A percentile compares a stretch with the other conserved stretches of the same genome.
phyloP scores from a whole-genome alignment of 2,113 vertebrate genomes.

The Psilopsiagon aymara region DNA sequence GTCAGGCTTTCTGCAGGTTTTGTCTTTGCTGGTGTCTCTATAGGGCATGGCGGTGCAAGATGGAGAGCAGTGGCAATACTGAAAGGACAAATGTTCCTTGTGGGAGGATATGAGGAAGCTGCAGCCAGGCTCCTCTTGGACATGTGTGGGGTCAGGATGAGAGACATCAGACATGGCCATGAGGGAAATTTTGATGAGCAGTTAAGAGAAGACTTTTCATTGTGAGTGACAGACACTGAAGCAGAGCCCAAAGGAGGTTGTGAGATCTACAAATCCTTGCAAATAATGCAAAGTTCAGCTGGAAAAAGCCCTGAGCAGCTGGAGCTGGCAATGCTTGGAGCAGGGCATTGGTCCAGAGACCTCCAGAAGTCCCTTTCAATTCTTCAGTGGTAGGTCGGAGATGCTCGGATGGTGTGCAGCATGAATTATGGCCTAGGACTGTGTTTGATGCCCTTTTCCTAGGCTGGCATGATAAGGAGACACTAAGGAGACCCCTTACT shows the following conservation, averaged over 20 bases:
- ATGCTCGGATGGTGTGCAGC: not conserved
- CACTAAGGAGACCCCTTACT: not conserved
- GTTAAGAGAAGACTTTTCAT: not conserved
- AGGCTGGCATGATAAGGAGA: not conserved
- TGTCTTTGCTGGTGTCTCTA: not conserved
- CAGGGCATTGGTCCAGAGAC: not conserved
- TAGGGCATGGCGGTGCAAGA: not conserved
- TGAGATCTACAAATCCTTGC: not conserved
- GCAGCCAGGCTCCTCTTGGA: not conserved
- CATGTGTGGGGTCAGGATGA: not conserved
- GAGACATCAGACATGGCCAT: not conserved
- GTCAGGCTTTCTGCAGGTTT: not conserved
- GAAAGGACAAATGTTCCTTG: not conserved
- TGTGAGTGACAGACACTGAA: not conserved
- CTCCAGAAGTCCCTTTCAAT: not conserved
- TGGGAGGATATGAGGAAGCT: not conserved
- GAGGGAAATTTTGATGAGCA: not conserved
- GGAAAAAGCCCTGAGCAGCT: not conserved
- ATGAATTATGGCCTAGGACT: not conserved
- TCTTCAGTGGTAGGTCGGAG: not conserved
- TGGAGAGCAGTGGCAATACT: not conserved
- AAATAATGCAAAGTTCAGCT: not conserved
- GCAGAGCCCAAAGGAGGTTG: not conserved
- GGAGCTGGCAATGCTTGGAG: not conserved
- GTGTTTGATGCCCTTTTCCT: not conserved